These are phyloP conservation scores for Natrix natrix DNA, from an alignment of 2,797 vertebrate species.

Conservation along the genomic window DNA sequence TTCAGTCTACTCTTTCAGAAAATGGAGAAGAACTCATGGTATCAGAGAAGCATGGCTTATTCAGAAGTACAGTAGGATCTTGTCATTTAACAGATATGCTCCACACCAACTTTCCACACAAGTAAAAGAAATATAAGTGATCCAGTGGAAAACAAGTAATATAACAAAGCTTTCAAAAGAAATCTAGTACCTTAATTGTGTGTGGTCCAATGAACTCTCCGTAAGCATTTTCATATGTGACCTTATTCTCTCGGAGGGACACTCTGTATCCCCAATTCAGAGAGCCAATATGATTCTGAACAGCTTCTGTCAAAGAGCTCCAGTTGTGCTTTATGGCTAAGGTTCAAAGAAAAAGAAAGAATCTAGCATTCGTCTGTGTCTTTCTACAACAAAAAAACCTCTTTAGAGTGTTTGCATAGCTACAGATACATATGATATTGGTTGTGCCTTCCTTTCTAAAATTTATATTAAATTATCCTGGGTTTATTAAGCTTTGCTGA, in stretches of 20 bases:
- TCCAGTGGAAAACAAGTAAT: background rate
- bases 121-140: background rate
- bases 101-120: background rate
- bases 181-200: slow-evolving; percentile 74
- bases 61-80: background rate
- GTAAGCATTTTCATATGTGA: slow-evolving; percentile 74
- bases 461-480: slow-evolving; percentile 19
- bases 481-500: slow-evolving; percentile 18
- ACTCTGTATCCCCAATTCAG: slow-evolving; percentile 77
- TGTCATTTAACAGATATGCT: background rate
- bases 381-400: background rate
- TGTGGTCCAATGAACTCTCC: slow-evolving; percentile 78
- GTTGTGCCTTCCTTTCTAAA: slow-evolving; percentile 14
- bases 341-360: slow-evolving; percentile 18
- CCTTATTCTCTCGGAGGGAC: slow-evolving; percentile 71
- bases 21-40: background rate
- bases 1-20: background rate
- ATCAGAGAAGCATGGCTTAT: background rate
- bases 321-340: slow-evolving; percentile 75
- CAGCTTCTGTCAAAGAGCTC: slow-evolving; percentile 75
- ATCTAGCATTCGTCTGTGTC: slow-evolving; percentile 5
- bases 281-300: slow-evolving; percentile 76
- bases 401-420: background rate
- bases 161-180: background rate
- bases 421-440: background rate